Conservation (phyloP, 2,888 invertebrate genomes). For the Ennomos erosarius region DNA sequence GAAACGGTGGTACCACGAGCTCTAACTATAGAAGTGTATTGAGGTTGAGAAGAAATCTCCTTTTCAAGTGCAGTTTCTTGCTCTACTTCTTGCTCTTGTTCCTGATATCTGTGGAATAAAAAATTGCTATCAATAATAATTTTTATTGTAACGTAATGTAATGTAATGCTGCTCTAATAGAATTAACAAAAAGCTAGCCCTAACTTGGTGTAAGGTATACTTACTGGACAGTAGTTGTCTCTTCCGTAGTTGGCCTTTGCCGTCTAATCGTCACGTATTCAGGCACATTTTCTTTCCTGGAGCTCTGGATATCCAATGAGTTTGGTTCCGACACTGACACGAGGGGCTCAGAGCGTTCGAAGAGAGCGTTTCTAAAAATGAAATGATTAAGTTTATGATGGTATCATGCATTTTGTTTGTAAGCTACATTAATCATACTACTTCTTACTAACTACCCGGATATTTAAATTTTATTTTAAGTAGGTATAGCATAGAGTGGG, state of each 20-base stretch:
- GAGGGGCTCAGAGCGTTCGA: conserved; percentile 69
- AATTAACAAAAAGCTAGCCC: background rate
- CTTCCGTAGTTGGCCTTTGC: conserved; percentile 81
- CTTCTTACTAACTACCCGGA: too few relatives aligned
- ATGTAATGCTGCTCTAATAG: too few relatives aligned
- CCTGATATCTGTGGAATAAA: conserved; percentile 60
- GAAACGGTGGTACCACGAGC: conserved; percentile 63
- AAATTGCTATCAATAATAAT: background rate
- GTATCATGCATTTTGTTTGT: too few relatives aligned
- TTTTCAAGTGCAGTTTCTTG: conserved; percentile 71
- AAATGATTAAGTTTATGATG: background rate
- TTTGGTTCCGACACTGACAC: conserved; percentile 63
- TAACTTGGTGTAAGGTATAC: conserved; percentile 37
- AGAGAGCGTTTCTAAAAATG: conserved; percentile 70
- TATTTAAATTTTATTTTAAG: too few relatives aligned
- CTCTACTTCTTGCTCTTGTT: conserved; percentile 61
- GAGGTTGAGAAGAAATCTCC: conserved; percentile 75
- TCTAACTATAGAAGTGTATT: conserved; percentile 73
- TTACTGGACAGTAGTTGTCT: conserved; percentile 80
- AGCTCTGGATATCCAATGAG: conserved; percentile 58
- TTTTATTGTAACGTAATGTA: too few relatives aligned
- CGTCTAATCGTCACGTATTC: conserved; percentile 89
- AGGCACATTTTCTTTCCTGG: conserved; percentile 74
- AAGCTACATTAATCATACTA: too few relatives aligned
- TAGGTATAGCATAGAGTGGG: too few relatives aligned